Percentiles rank a stretch among this genome's conserved stretches.
These are phyloP conservation scores for Campaea margaritaria DNA, from an alignment of 2,888 invertebrate species.

Conservation along the genomic window DNA sequence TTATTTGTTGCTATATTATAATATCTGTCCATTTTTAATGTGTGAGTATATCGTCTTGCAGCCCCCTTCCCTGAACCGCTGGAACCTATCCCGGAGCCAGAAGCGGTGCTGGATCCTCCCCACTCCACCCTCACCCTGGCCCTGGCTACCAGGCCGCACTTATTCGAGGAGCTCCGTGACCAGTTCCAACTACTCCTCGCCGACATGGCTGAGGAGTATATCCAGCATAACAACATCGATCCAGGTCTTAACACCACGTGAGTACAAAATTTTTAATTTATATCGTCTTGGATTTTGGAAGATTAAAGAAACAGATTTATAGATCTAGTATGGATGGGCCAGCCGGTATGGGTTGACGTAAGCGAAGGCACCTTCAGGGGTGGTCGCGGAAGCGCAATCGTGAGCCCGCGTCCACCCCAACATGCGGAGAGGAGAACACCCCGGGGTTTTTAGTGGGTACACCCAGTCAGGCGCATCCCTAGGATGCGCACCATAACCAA, in stretches of 20 bases:
- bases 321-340: too few species aligned
- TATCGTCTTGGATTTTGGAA: too few species aligned
- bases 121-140: constrained; percentile 57
- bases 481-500: too few species aligned
- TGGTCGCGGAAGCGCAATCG: too few species aligned
- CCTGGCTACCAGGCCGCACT: constrained; percentile 54
- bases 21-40: background rate
- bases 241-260: constrained; percentile 69
- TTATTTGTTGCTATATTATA: too few species aligned
- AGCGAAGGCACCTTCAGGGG: too few species aligned
- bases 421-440: too few species aligned
- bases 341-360: too few species aligned
- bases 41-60: constrained; percentile 27
- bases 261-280: constrained; percentile 51
- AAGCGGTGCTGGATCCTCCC: constrained; percentile 53
- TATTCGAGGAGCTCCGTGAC: constrained; percentile 58
- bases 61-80: constrained; percentile 43
- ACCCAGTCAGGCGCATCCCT: too few species aligned
- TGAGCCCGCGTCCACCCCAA: too few species aligned
- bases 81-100: constrained; percentile 52
- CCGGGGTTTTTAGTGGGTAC: too few species aligned
- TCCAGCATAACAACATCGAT: constrained; percentile 60
- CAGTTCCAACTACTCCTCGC: constrained; percentile 66
- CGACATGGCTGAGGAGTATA: constrained; percentile 73
- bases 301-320: too few species aligned